Percentiles rank a stretch among this genome's conserved stretches.
Evolutionary conservation across 2,797 vertebrate species (phyloP).

Genomic region (Nyctibius grandis): DNA sequence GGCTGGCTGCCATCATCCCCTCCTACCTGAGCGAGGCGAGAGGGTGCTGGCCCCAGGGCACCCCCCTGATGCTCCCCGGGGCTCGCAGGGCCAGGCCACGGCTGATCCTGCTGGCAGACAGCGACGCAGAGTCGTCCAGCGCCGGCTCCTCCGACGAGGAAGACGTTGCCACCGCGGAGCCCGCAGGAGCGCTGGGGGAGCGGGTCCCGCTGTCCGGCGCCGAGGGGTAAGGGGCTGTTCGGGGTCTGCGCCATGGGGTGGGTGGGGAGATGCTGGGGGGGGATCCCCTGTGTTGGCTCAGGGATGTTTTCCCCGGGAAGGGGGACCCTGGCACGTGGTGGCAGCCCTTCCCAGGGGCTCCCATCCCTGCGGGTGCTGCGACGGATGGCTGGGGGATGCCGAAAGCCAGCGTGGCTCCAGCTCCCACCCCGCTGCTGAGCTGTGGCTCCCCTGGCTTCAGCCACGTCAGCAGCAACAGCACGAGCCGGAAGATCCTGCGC

Average conservation of each 20-base stretch:
- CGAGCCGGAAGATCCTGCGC: constrained; percentile 85
- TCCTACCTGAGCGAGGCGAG: rapidly evolving
- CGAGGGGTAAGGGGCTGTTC: constrained; percentile 75
- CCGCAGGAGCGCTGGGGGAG: constrained; percentile 70
- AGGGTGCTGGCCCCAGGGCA: background rate
- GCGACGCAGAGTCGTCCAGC: constrained; percentile 88
- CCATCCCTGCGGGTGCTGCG: background rate
- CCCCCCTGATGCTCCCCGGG: background rate
- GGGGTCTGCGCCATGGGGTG: rapidly evolving
- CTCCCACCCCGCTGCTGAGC: background rate
- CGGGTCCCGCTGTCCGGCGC: constrained; percentile 46
- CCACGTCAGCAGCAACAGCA: constrained; percentile 75
- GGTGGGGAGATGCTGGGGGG: background rate
- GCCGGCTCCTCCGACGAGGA: constrained; percentile 89
- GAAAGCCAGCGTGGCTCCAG: background rate
- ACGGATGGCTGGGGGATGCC: background rate
- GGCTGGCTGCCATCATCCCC: background rate
- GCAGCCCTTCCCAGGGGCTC: background rate
- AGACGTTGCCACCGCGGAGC: constrained; percentile 72
- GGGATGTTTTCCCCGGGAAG: rapidly evolving
- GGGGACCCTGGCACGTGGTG: rapidly evolving
- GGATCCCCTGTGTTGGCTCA: rapidly evolving
- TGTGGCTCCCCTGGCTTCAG: constrained; percentile 30
- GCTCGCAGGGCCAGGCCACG: constrained; percentile 13
- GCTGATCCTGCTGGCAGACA: constrained; percentile 82